Evolutionary conservation across 2,113 vertebrate species (phyloP), one percentile per base, ranked within the genome.

Genomic region (Ranitomeya variabilis): DNA sequence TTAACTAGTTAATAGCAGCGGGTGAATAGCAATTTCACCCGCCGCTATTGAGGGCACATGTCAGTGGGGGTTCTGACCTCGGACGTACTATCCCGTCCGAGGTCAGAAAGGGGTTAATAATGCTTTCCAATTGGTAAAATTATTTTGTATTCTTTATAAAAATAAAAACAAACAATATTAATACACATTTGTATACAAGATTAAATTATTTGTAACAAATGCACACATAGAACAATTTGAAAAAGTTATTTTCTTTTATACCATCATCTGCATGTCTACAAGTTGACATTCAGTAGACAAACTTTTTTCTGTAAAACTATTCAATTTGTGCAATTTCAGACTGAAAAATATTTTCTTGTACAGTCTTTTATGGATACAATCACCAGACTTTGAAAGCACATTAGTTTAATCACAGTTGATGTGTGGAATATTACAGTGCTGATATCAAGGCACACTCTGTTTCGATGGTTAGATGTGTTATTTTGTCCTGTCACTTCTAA

Each of bases 401-500:
- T 83, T 83, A 88, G 80, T 83, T 54, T 83, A 88, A 88, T 88
- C 55, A 62, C 57, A 83, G 54, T 88, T 76, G 67, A 83, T 88
- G 80, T 88, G 80, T 26, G 79, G 31, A 88, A 76, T 88, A 88
- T 83, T 88, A 83, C 71, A 88, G 55, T 88, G 26, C 80, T 83
- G 87, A 83, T 83, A 83, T 88, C 19, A 83, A 83, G 87, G 64
- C 67, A 74, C 57, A 67, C 80, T 76, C 69, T 83, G 52, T 74
- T 82, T 71, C 31, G 64, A 88, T 88, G 57, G 80, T 52, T 88
- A 74, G 55, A 88, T 83, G 51, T 88, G 86, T 88, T 88, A 88
- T 88, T 88, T 74, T 74, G 55, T 88, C 54, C 87, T 88, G 87
- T 76, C 87, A 88, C 80, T 88, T 83, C 80, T 88, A 88, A 88